These are phyloP conservation scores for Ischnura elegans DNA, from an alignment of 2,888 invertebrate genomes.

Conservation along the genomic window DNA sequence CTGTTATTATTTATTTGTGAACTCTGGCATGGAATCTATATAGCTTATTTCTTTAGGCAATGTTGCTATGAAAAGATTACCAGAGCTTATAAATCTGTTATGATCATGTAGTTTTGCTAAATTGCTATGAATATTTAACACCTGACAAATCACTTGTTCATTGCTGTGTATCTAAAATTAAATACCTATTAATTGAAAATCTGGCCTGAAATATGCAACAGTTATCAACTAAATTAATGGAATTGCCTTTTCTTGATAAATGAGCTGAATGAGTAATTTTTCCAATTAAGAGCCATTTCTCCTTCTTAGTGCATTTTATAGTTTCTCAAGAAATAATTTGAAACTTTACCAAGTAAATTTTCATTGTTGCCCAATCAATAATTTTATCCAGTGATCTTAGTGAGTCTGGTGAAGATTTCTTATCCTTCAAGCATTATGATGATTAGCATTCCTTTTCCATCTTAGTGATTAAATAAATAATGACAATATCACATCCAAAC, in stretches of 20 bases:
- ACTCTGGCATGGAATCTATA: conserved; percentile 25
- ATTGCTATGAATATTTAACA: not conserved
- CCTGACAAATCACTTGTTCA: not conserved
- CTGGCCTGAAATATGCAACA: not conserved
- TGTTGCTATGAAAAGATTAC: not conserved
- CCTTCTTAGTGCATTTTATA: too few relatives aligned
- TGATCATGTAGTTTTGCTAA: conserved; percentile 4
- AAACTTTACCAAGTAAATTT: too few relatives aligned
- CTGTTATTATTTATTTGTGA: not conserved
- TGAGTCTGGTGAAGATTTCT: too few relatives aligned
- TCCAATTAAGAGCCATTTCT: not conserved
- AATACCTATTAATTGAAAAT: conserved; percentile 18
- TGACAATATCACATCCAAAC: too few relatives aligned
- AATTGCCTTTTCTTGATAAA: not conserved
- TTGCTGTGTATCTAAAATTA: not conserved
- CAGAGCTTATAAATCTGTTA: conserved; percentile 4
- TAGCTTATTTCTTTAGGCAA: conserved; percentile 6
- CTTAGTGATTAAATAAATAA: too few relatives aligned
- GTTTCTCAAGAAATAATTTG: too few relatives aligned
- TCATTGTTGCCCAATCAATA: too few relatives aligned
- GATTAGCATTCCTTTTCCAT: too few relatives aligned
- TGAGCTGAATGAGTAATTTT: not conserved
- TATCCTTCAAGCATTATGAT: too few relatives aligned
- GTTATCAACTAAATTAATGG: not conserved
- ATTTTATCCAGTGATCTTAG: too few relatives aligned